Percentiles rank a stretch among this genome's conserved stretches.
phyloP scores from a whole-genome alignment of 1,140 invertebrate genomes.

The Drosophila nikananu region DNA sequence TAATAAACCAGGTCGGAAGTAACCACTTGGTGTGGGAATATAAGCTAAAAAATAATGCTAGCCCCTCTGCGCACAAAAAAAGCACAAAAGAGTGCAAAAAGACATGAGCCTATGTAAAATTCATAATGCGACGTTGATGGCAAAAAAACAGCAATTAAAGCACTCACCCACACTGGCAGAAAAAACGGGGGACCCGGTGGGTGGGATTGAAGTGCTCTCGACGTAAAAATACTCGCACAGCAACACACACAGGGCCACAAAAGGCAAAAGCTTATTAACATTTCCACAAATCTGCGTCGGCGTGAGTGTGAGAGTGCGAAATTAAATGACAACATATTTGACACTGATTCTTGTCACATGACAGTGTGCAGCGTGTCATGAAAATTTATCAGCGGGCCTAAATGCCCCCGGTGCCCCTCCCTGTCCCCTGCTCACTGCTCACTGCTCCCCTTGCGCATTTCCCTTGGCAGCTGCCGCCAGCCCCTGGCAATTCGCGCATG shows the following conservation, averaged over 20 bases:
- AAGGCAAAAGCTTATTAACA: conserved; percentile 76
- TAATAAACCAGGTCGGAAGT: not conserved
- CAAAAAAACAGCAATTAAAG: conserved; percentile 75
- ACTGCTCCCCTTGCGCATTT: not conserved
- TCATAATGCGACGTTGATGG: conserved; percentile 66
- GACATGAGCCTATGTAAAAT: conserved; percentile 59
- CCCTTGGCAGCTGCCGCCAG: conserved; percentile 2
- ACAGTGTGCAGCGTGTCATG: conserved; percentile 71
- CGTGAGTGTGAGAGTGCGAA: conserved; percentile 70
- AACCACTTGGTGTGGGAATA: not conserved
- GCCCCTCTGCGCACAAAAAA: conserved; percentile 4
- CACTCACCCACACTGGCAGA: conserved; percentile 15
- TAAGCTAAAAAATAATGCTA: not conserved
- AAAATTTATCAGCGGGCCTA: conserved; percentile 80
- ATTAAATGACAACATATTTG: conserved; percentile 84
- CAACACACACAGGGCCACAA: conserved; percentile 26
- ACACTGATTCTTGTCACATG: conserved; percentile 82
- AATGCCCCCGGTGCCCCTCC: conserved; percentile 31
- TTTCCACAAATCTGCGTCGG: conserved; percentile 74
- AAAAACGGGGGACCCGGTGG: not conserved
- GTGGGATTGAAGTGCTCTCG: conserved; percentile 35
- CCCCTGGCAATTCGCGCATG: conserved; percentile 56
- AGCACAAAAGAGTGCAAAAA: conserved; percentile 34
- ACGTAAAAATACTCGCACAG: not conserved
- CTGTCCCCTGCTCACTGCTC: not conserved